Percentiles rank a stretch among this genome's conserved stretches.
Conservation (phyloP, 2,888 invertebrate species). For the Ethmia dodecea region DNA sequence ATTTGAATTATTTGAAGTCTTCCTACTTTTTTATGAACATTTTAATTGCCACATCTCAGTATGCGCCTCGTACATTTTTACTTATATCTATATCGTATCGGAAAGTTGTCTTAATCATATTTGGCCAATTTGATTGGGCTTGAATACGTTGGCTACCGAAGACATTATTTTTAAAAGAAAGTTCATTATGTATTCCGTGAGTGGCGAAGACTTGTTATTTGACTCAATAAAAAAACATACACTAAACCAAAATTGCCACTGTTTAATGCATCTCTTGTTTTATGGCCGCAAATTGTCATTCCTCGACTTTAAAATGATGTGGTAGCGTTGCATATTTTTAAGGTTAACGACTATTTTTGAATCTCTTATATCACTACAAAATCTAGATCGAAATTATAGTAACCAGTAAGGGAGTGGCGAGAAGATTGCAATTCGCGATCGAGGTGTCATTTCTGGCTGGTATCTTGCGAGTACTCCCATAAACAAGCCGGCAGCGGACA, state of each 20-base stretch:
- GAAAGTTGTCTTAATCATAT: conserved; percentile 42
- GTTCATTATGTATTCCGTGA: conserved; percentile 52
- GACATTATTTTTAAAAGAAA: conserved; percentile 41
- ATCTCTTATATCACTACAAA: too few relatives aligned
- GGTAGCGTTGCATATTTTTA: too few relatives aligned
- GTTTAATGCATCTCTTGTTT: conserved; percentile 29
- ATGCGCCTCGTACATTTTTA: not conserved
- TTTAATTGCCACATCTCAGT: too few relatives aligned
- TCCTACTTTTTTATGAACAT: too few relatives aligned
- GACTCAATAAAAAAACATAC: conserved; percentile 36
- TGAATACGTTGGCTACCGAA: conserved; percentile 31
- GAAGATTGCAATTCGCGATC: conserved; percentile 45
- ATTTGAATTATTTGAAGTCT: conserved; percentile 4
- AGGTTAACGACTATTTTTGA: too few relatives aligned
- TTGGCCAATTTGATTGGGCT: conserved; percentile 50
- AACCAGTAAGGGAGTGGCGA: conserved; percentile 21
- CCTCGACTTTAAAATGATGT: conserved; percentile 2
- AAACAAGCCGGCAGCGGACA: conserved; percentile 62
- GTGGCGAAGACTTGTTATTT: conserved; percentile 37
- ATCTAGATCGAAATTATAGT: conserved; percentile 3
- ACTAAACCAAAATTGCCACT: conserved; percentile 41
- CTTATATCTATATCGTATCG: conserved; percentile 1
- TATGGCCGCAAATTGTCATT: conserved; percentile 21
- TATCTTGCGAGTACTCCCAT: conserved; percentile 54
- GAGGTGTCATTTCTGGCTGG: conserved; percentile 52